Percentiles rank a stretch among this genome's conserved stretches.
phyloP scores from a whole-genome alignment of 2,113 vertebrate genomes.

The Salvelinus fontinalis region DNA sequence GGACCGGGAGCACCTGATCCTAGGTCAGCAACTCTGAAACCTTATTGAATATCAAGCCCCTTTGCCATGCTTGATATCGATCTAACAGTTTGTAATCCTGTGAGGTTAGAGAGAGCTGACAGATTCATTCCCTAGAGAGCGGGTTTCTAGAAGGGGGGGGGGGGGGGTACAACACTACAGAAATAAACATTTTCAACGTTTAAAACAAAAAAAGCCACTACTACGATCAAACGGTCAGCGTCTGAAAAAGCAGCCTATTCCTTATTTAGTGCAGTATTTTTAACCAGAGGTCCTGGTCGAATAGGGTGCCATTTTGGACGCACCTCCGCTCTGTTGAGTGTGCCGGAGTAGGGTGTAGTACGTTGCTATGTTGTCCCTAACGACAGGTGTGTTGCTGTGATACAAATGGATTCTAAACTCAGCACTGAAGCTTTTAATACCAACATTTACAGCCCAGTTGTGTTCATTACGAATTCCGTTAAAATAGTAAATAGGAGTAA shows the following conservation, averaged over 20 bases:
- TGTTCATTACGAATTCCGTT: conserved; percentile 47
- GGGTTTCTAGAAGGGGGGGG: too few species aligned
- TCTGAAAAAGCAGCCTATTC: too few species aligned
- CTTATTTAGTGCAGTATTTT: too few species aligned
- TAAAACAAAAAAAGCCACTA: conserved; percentile 25
- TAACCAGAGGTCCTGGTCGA: too few species aligned
- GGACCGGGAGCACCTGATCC: too few species aligned
- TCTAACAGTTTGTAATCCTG: too few species aligned
- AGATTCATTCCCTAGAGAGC: too few species aligned
- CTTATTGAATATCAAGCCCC: too few species aligned
- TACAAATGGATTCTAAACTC: conserved; percentile 47
- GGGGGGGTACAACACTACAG: neutral
- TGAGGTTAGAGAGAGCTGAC: too few species aligned
- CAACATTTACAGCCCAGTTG: conserved; percentile 41
- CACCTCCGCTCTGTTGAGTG: conserved; percentile 1
- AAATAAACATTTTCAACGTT: neutral
- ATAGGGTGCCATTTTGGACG: too few species aligned
- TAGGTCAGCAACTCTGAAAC: too few species aligned
- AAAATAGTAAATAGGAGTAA: conserved; percentile 53
- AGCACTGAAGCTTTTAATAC: conserved; percentile 32
- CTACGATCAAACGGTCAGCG: neutral
- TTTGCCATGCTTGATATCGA: too few species aligned
- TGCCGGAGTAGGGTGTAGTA: conserved; percentile 41
- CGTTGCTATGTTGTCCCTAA: conserved; percentile 22
- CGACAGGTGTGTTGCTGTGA: conserved; percentile 21